Evolutionary conservation across 2,888 invertebrate species (phyloP).

Genomic region (Trisateles emortualis): DNA sequence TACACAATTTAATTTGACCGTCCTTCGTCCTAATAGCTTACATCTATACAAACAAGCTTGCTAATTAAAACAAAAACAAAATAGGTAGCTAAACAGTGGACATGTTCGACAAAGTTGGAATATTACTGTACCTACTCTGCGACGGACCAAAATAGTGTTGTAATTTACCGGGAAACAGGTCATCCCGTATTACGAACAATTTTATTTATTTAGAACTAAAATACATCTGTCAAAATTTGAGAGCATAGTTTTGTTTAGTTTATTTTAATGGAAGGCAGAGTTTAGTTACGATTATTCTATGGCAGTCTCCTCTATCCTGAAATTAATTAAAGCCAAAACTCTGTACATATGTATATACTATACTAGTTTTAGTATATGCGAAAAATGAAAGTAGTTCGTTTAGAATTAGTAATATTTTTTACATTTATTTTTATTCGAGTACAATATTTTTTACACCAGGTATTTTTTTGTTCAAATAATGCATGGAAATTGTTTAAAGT

Average conservation of each 20-base stretch:
- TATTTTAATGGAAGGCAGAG: neutral
- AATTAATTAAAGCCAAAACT: no score
- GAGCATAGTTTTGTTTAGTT: neutral
- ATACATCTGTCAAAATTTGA: neutral
- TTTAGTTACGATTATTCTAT: neutral
- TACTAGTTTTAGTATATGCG: no score
- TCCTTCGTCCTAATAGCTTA: conserved; percentile 36
- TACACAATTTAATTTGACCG: conserved; percentile 40
- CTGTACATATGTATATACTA: no score
- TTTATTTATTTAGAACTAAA: conserved; percentile 1
- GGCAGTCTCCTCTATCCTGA: no score
- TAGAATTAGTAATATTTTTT: no score
- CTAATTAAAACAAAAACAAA: conserved; percentile 71
- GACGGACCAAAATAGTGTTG: conserved; percentile 46
- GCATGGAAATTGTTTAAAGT: no score
- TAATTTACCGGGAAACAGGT: conserved; percentile 14
- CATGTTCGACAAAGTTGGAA: conserved; percentile 78
- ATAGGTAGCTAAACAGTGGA: conserved; percentile 70
- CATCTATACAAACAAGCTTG: conserved; percentile 44
- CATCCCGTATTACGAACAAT: conserved; percentile 9
- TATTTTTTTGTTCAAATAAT: no score
- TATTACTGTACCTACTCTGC: conserved; percentile 72
- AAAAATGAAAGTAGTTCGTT: no score
- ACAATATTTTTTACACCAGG: no score
- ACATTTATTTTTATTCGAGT: no score